Conservation (phyloP, 2,888 invertebrate genomes). For the Cantharis lateralis region DNA sequence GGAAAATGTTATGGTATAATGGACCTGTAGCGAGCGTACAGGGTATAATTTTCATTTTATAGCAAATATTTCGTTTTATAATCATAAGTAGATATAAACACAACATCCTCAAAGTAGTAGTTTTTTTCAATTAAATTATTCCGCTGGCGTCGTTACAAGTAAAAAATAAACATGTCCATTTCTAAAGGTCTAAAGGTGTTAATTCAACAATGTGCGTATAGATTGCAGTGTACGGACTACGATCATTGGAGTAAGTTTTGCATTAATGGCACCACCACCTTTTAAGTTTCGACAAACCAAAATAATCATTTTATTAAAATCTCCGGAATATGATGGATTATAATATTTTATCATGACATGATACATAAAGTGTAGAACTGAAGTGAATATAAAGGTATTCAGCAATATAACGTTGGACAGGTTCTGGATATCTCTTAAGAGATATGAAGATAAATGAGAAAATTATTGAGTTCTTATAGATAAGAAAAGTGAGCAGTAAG, state of each 20-base stretch:
- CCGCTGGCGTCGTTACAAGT: not conserved
- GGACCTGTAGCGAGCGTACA: not conserved
- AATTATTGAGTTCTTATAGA: not conserved
- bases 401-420: not conserved
- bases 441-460: conserved; percentile 1
- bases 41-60: conserved; percentile 1
- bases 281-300: not conserved
- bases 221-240: too few relatives aligned
- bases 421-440: not conserved
- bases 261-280: too few relatives aligned
- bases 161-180: not conserved
- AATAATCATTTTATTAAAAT: not conserved
- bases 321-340: not conserved
- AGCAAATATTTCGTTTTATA: not conserved
- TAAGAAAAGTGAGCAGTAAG: not conserved
- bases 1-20: not conserved
- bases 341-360: not conserved
- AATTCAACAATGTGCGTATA: too few relatives aligned
- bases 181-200: not conserved
- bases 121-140: not conserved
- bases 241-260: too few relatives aligned
- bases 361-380: not conserved
- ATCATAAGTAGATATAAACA: not conserved
- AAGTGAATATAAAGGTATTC: conserved; percentile 1
- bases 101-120: not conserved